Percentiles rank a stretch among this genome's conserved stretches.
These are phyloP conservation scores for Hymenopus coronatus DNA, from an alignment of 2,888 invertebrate species.

Conservation along the genomic window DNA sequence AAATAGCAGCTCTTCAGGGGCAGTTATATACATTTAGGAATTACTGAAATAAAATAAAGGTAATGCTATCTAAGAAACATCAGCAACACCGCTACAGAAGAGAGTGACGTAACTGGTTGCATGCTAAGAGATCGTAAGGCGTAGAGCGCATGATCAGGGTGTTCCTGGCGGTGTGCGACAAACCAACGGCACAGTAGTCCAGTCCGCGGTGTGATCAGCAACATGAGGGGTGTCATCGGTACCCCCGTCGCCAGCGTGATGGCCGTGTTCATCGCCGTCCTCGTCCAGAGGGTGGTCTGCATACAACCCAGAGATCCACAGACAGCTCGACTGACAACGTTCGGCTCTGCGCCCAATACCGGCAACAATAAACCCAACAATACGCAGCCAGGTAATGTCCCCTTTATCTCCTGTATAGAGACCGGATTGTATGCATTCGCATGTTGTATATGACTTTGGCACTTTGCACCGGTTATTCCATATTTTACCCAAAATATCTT, in stretches of 20 bases:
- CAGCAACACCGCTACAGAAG: background rate
- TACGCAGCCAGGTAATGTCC: background rate
- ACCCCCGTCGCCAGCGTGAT: background rate
- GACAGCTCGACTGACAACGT: background rate
- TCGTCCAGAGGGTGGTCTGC: background rate
- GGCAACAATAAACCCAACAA: background rate
- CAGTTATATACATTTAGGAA: background rate
- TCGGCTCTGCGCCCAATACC: background rate
- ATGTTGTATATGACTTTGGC: too few species aligned
- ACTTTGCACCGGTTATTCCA: too few species aligned
- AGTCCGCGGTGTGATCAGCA: background rate
- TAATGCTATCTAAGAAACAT: background rate
- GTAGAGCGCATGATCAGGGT: background rate
- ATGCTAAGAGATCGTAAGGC: background rate
- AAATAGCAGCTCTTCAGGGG: background rate
- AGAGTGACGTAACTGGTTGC: conserved; percentile 1
- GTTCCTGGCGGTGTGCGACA: background rate
- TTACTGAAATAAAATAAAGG: background rate
- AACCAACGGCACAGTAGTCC: background rate
- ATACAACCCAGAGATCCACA: background rate
- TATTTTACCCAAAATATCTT: too few species aligned
- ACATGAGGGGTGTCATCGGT: background rate
- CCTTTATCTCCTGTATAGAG: background rate
- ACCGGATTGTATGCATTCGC: too few species aligned
- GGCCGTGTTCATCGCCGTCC: background rate